Evolutionary conservation across 1,140 invertebrate genomes (phyloP).

Genomic region (Drosophila tristis): DNA sequence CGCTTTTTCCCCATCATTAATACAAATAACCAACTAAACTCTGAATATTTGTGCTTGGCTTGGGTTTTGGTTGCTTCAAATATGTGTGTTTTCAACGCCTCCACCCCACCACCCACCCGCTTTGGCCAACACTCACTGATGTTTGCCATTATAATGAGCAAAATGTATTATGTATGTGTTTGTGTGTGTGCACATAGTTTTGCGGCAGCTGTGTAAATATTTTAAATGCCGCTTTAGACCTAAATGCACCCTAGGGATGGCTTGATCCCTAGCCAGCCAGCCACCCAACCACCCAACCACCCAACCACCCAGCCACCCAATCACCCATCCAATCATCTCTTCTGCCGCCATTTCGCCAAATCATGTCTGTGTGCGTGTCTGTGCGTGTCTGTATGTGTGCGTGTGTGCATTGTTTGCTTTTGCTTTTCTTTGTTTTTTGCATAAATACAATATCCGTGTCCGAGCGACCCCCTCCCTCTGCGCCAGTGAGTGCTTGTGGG

Average conservation of each 20-base stretch:
- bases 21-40: conserved; percentile 74
- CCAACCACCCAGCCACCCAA: background rate
- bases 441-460: conserved; percentile 29
- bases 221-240: conserved; percentile 68
- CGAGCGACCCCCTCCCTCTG: background rate
- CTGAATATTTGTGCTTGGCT: conserved; percentile 56
- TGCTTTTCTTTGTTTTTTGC: conserved; percentile 18
- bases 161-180: conserved; percentile 52
- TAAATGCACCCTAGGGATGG: conserved; percentile 59
- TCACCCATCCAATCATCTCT: conserved; percentile 6
- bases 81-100: conserved; percentile 39
- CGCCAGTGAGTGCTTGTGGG: background rate
- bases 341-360: conserved; percentile 5
- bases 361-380: background rate
- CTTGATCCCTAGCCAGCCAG: conserved; percentile 9
- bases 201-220: conserved; percentile 71
- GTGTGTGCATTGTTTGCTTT: conserved; percentile 13
- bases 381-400: conserved; percentile 6
- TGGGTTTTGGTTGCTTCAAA: conserved; percentile 4
- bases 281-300: background rate
- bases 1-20: conserved; percentile 74
- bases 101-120: background rate
- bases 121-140: conserved; percentile 10
- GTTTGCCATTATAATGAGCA: conserved; percentile 76
- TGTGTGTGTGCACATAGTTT: conserved; percentile 61